These are phyloP conservation scores for Glaucopsyche alexis DNA, from an alignment of 2,888 invertebrate genomes.

Conservation along the genomic window DNA sequence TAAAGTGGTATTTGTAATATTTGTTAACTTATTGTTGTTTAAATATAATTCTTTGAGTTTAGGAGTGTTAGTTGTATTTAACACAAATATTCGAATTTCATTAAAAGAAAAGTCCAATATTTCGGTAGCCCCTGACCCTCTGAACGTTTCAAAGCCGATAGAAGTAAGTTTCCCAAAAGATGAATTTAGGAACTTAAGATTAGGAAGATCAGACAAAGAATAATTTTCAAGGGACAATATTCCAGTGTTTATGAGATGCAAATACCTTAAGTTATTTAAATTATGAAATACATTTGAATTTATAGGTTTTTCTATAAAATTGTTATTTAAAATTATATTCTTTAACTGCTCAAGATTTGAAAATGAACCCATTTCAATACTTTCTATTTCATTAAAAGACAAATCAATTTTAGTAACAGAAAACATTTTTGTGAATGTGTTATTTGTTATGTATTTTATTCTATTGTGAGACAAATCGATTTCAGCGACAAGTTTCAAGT, in stretches of 20 bases:
- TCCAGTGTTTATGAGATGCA: slow-evolving; percentile 31
- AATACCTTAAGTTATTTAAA: slow-evolving; percentile 7
- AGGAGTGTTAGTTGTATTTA: slow-evolving; percentile 33
- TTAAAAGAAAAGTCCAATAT: slow-evolving; percentile 34
- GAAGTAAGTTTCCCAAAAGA: slow-evolving; percentile 32
- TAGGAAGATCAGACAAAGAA: slow-evolving; percentile 28
- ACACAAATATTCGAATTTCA: slow-evolving; percentile 29
- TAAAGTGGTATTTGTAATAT: slow-evolving; percentile 32
- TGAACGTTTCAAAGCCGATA: slow-evolving; percentile 34
- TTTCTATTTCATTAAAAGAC: slow-evolving; percentile 32
- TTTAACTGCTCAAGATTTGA: slow-evolving; percentile 30
- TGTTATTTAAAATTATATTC: slow-evolving; percentile 30
- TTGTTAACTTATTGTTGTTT: slow-evolving; percentile 34
- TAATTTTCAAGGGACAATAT: slow-evolving; percentile 29
- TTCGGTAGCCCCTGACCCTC: slow-evolving; percentile 30
- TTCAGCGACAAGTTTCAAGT: slow-evolving; percentile 32
- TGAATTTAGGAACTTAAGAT: slow-evolving; percentile 29
- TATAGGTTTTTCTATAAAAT: slow-evolving; percentile 27
- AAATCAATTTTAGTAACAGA: slow-evolving; percentile 31
- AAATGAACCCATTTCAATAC: slow-evolving; percentile 33
- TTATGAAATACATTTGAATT: slow-evolving; percentile 30
- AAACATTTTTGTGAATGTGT: slow-evolving; percentile 31
- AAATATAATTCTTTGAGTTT: slow-evolving; percentile 31
- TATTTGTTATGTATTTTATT: slow-evolving; percentile 31
- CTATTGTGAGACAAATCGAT: slow-evolving; percentile 33